Base-by-base conservation (phyloP, 2,888 invertebrate genomes). In the Pammene fasciana region DNA sequence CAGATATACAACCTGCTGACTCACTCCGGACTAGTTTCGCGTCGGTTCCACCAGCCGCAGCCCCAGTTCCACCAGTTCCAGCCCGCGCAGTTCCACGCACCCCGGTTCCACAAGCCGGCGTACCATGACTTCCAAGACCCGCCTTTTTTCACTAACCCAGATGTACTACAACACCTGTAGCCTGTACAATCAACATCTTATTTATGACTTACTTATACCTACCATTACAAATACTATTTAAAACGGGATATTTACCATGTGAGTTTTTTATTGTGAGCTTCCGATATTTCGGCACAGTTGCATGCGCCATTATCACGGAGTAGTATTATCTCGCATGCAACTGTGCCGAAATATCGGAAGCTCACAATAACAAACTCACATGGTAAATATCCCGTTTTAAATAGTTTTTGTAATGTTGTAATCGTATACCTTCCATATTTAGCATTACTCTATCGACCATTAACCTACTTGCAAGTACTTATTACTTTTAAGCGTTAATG, bases 1-100 rank as follows among this genome's bases (percentile, higher is more conserved):
- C 93, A 94, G 80, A 95, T 95, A 73, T 95, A 94, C 84, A 93
- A 93, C 61, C 93, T 95, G 48, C 86, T 95, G 57, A 94, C 94
- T 0, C 95, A 95, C 81, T 95, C 95, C 0, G 95, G 95, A 1
- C 85, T 95, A 34, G 87, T 95, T 56, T 87, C 90, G 36, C 83
- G 93, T 75, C 67, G 67, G 75, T 18, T 59, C 70, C 75, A 57
- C 66, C 76, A 41, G 43, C 71, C 57, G 10, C 71, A 48, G 64
- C 56, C 18, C 16, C 45, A 46, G n/a, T 59, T 36, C 50, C 50
- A 46, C 9, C 66, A 76, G 57, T 56, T 57, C 11, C 62, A 65
- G 36, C 11, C 67, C 48, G n/a, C 60, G 64, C 48, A 36, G 3
- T 56, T 50, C 14, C 59, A 8, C 66, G 64, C 8, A 59, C 54